Conservation (phyloP, 2,888 invertebrate species). For the Tinea trinotella region DNA sequence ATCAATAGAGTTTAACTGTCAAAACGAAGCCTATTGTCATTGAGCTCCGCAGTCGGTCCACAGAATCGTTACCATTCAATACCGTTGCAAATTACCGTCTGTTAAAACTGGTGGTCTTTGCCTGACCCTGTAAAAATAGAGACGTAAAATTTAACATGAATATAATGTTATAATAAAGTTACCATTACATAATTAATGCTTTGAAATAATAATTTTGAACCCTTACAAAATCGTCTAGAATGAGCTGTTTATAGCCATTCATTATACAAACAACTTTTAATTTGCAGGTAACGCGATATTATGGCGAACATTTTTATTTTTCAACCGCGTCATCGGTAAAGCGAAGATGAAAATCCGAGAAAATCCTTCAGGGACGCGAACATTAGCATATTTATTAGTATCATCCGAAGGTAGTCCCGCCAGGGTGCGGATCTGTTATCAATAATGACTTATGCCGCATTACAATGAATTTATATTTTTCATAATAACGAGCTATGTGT, state of each 20-base stretch:
- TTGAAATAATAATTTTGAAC: too few species aligned
- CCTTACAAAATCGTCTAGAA: background rate
- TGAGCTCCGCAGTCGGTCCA: too few species aligned
- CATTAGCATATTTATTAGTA: constrained; percentile 65
- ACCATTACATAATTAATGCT: too few species aligned
- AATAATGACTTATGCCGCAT: constrained; percentile 48
- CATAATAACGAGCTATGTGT: constrained; percentile 6
- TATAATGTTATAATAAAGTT: too few species aligned
- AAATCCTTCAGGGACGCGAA: constrained; percentile 58
- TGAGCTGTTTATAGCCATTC: background rate
- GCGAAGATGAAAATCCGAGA: constrained; percentile 56
- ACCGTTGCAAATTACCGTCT: too few species aligned
- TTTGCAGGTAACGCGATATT: constrained; percentile 15
- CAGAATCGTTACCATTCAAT: too few species aligned
- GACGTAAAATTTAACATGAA: too few species aligned
- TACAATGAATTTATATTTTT: constrained; percentile 30
- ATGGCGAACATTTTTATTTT: constrained; percentile 39
- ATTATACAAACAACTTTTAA: constrained; percentile 4
- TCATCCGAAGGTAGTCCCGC: constrained; percentile 41
- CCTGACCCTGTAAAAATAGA: too few species aligned
- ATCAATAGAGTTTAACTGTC: too few species aligned
- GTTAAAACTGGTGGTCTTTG: too few species aligned
- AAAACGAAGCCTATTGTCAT: too few species aligned
- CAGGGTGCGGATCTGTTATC: constrained; percentile 43
- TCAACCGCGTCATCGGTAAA: constrained; percentile 50